Base-by-base conservation (phyloP, 1,140 invertebrate genomes). In the Phymorhynchus buccinoides region DNA sequence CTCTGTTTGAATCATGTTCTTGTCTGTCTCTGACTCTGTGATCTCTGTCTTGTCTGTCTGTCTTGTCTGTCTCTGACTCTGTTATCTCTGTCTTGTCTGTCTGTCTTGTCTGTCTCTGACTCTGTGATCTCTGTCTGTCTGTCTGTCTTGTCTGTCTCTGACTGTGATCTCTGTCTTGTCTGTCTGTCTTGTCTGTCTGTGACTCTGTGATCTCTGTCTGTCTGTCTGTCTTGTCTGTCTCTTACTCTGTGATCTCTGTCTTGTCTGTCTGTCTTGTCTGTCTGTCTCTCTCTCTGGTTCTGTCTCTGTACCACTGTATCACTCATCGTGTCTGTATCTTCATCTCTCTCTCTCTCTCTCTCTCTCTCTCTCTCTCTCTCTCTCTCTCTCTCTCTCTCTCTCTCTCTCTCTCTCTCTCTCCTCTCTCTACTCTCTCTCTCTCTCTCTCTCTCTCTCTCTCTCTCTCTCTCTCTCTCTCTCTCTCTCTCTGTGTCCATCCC, bases 371-470 rank as follows among this genome's bases (percentile, higher is more conserved):
- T 80, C 79, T 48, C 79, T 52, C 41, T 48, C 4, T 77, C 41
- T 77, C n/a, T 80, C 79, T 30, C 79, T 30, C 79, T 48, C 79
- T 30, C 79, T 30, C 79, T 30, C 79, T 80, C 79, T 80, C 79
- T 80, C 41, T 80, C 14, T 80, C 41, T 80, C 79, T 80, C 79
- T 80, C 79, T 80, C 79, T 52, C 79, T 56, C 41, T 56, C 79
- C 32, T 42, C 48, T 42, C 48, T 18, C 48, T 42, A 48, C 41
- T 80, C 27, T 80, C 44, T 3, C 22, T 52, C 27, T 41, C 44
- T 80, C 44, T 80, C 27, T 77, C 41, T 77, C 56, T 62, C 56
- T 62, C 7, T 62, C 41, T 77, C 73, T 77, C 4, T 77, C 35
- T 77, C 35, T 77, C 41, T 77, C 37, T 48, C n/a, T 3, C 44